Evolutionary conservation across 2,113 vertebrate species (phyloP).

Genomic region (Glaucidium brasilianum): DNA sequence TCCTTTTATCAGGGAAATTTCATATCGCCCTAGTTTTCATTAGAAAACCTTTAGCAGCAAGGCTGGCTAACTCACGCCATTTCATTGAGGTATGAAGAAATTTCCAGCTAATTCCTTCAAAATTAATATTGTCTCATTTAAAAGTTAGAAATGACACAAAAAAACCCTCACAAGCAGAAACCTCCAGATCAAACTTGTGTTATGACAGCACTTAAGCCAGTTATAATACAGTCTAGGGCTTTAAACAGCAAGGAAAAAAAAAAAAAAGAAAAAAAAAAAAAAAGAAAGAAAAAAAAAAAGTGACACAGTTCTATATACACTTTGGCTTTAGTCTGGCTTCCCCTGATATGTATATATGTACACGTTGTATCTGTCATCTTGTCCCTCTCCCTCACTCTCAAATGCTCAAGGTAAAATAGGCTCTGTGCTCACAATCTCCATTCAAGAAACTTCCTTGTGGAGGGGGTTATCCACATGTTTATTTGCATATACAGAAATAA

Average conservation of each 20-base stretch:
- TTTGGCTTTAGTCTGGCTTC: background rate
- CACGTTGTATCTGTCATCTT: background rate
- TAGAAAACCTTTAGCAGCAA: slow-evolving; percentile 58
- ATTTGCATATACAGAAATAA: background rate
- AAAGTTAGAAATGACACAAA: slow-evolving; percentile 44
- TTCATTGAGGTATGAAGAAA: slow-evolving; percentile 39
- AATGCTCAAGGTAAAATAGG: background rate
- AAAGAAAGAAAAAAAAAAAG: slow-evolving; percentile 13
- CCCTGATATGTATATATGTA: accelerated
- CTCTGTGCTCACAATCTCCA: background rate
- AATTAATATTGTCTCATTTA: slow-evolving; percentile 67
- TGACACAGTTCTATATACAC: background rate
- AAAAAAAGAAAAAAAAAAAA: slow-evolving; percentile 31
- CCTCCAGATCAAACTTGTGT: slow-evolving; percentile 47
- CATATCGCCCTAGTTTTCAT: slow-evolving; percentile 53
- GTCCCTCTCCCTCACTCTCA: background rate
- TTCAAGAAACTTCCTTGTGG: background rate
- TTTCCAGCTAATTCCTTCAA: slow-evolving; percentile 69
- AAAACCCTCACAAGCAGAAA: slow-evolving; percentile 23
- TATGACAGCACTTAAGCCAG: slow-evolving; percentile 57
- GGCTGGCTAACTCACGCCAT: slow-evolving; percentile 35
- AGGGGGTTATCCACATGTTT: background rate
- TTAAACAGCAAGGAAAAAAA: slow-evolving; percentile 26
- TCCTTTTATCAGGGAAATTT: slow-evolving; percentile 54
- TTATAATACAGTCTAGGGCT: slow-evolving; percentile 43